Evolutionary conservation across 2,797 vertebrate genomes (phyloP), one percentile per base, ranked within the genome.

Genomic region (Garrulus glandarius): DNA sequence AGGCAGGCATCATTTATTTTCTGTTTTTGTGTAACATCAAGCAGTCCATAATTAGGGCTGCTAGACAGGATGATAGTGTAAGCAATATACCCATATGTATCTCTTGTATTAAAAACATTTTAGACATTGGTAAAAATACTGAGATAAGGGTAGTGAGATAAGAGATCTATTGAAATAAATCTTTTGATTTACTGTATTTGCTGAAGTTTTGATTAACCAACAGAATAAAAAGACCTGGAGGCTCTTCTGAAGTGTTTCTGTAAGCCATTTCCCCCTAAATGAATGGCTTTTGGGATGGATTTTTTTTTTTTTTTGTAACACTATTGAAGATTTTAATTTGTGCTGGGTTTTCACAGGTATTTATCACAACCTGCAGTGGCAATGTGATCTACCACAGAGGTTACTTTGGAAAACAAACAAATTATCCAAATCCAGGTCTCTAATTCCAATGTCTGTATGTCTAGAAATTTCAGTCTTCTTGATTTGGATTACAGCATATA

Each of bases 161-260:
- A 74, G 44, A 81, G 30, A 55, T 79, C 74, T 79, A 26, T 85
- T 53, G 74, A 96, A 97, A 91, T 39, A 75, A 89, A 27, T 82
- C n/a, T 57, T 97, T 96, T 95, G 36, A 96, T 96, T 96, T 97
- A 92, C 17, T 67, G 9, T 82, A 69, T 80, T 90, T 65, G 39
- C 72, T 94, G 78, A 77, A 61, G 29, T 97, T 96, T 89, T 95
- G 94, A 93, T 94, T 95, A 93, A 82, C 30, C 41, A 93, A 85
- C 34, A 77, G 80, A 92, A 57, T 9, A 47, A 37, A 89, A 95
- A 70, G 72, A 92, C 68, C n/a, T 86, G 79, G 20, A 67, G 43
- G 63, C 71, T 90, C 55, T 63, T 69, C 53, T 79, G 49, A 56
- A 87, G 39, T 6, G 3, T 10, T 61, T 93, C 43, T 47, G 56